Percentiles rank a stretch among this genome's conserved stretches.
Conservation (phyloP, 2,113 vertebrate genomes). For the Paraplagusia blochii region DNA sequence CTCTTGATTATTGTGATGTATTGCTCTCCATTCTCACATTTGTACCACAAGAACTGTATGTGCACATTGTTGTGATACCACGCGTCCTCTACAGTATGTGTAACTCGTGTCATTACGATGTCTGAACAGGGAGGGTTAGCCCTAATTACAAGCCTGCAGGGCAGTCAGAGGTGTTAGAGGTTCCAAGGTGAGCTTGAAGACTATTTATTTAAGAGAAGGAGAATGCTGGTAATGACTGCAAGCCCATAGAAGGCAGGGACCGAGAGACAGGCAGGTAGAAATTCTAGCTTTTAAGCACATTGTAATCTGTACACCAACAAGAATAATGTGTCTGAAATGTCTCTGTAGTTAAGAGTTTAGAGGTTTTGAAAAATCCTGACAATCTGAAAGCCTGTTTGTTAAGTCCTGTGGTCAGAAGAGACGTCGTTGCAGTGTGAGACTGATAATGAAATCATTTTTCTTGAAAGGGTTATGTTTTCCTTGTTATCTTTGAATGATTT, state of each 20-base stretch:
- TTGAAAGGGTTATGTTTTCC: constrained; percentile 15
- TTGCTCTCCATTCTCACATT: not conserved
- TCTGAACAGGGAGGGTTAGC: constrained; percentile 54
- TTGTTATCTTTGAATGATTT: constrained; percentile 31
- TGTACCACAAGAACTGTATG: constrained; percentile 1
- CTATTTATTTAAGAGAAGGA: constrained; percentile 44
- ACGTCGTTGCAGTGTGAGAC: constrained; percentile 10
- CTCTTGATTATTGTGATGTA: too few relatives aligned
- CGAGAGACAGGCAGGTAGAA: constrained; percentile 6
- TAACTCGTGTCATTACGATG: constrained; percentile 61
- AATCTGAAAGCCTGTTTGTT: constrained; percentile 3
- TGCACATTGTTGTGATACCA: constrained; percentile 18
- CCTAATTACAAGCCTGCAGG: constrained; percentile 60
- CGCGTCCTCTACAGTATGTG: constrained; percentile 19
- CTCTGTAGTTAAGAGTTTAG: not conserved
- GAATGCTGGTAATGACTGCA: constrained; percentile 67
- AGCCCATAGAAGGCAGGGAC: constrained; percentile 5
- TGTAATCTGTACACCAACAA: constrained; percentile 6
- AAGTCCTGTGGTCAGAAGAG: constrained; percentile 30
- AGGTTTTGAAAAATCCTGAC: too few relatives aligned
- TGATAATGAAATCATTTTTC: constrained; percentile 18
- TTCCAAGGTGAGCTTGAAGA: constrained; percentile 37
- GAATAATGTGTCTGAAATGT: constrained; percentile 20
- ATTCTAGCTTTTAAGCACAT: constrained; percentile 18
- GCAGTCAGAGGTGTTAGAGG: constrained; percentile 36